A percentile compares a stretch with the other conserved stretches of the same genome.
phyloP scores from a whole-genome alignment of 1,140 invertebrate species.

The Penaeus chinensis region DNA sequence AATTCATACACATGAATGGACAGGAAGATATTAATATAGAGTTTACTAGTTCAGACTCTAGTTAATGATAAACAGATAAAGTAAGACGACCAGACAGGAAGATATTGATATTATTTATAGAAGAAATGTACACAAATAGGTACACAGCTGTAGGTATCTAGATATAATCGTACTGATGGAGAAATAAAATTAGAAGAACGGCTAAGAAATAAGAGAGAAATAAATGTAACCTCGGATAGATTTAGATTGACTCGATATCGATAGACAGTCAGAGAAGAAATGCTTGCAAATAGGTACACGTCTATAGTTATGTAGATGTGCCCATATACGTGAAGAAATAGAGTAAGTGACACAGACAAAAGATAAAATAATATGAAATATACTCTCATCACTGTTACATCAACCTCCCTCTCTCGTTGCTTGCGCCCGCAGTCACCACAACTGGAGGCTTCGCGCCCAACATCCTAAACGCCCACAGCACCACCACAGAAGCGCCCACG shows the following conservation, averaged over 20 bases:
- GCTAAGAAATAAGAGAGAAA: no score
- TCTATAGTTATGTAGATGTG: no score
- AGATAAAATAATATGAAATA: neutral
- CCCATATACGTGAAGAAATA: neutral
- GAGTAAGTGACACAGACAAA: neutral
- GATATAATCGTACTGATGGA: no score
- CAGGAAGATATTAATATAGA: no score
- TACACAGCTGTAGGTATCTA: neutral
- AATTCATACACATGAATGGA: no score
- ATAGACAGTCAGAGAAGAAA: no score
- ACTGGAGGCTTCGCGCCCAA: constrained; percentile 47
- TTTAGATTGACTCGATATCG: no score
- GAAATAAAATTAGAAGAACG: no score
- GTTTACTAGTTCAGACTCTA: no score
- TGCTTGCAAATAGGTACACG: no score
- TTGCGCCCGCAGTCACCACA: constrained; percentile 9
- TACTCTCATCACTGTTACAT: neutral
- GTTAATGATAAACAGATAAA: no score
- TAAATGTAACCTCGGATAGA: no score
- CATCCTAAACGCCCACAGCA: constrained; percentile 16
- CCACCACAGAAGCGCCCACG: constrained; percentile 17
- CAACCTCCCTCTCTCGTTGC: neutral
- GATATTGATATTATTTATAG: neutral
- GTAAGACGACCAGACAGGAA: neutral
- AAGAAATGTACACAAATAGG: neutral